Evolutionary conservation across 2,113 vertebrate genomes (phyloP), one percentile per base, ranked within the genome.

Genomic region (Phrynosoma blainvillii): DNA sequence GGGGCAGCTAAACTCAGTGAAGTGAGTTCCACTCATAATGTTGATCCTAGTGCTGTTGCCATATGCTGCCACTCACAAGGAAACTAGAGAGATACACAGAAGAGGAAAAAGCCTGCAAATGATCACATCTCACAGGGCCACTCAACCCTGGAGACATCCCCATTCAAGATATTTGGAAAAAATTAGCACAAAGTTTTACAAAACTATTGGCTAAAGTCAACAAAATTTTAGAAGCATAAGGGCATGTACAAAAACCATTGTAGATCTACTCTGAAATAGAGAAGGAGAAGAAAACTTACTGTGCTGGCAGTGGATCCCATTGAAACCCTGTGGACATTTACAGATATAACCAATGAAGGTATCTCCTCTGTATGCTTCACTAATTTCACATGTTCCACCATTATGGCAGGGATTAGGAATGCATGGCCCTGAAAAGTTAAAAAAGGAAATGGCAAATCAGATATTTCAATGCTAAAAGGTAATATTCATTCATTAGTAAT

Each of bases 321-420:
- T 99, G 95, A 99, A 99, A 92, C 99, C 99, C 42, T 92, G 93
- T 25, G 97, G 97, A 95, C 99, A 99, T 96, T 98, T 98, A 95
- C 99, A 99, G 91, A 98, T 93, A 6, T 99, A 99, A 91, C 98
- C 99, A 81, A 99, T 98, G 96, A 99, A 99, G 1, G 99, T 99
- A 93, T 99, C 99, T 0, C 99, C 99, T 87, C 99, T 96, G 94
- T 98, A 99, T 0, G 98, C 98, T 97, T 99, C 98, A 32, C 99
- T 99, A 87, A 99, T 98, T 97, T 98, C 98, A 96, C 99, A 99
- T 12, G 93, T 96, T 91, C 99, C 99, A 94, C 98, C 98, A 95
- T 99, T 99, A 96, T 99, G 99, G 90, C 99, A 99, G 0, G 99
- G 99, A 93, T 99, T 99, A 90, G 99, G 99, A 88, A 97, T 96